These are phyloP conservation scores for Archilochus colubris DNA, from an alignment of 2,113 vertebrate species.

Conservation along the genomic window DNA sequence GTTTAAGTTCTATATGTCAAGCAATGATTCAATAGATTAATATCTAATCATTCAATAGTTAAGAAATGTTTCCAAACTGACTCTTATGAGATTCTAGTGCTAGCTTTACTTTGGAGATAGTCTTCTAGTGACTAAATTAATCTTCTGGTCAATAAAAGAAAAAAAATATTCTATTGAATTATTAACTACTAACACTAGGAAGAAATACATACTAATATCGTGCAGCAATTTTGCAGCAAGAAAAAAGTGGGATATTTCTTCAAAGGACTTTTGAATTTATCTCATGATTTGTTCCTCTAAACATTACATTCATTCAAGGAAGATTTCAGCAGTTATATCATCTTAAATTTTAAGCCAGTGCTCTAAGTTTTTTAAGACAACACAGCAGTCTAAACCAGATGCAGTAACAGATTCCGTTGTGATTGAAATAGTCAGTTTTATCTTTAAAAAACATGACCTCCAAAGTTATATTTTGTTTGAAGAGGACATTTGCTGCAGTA, in stretches of 20 bases:
- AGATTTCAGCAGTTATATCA: neutral
- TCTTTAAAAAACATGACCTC: neutral
- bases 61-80: neutral
- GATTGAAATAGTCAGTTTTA: neutral
- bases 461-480: neutral
- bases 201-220: neutral
- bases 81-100: neutral
- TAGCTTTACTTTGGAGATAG: neutral
- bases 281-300: neutral
- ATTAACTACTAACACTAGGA: neutral
- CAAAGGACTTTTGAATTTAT: neutral
- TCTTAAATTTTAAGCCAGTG: neutral
- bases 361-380: neutral
- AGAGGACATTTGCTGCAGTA: neutral
- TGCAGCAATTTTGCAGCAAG: neutral
- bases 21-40: neutral
- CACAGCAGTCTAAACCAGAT: neutral
- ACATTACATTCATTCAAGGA: neutral
- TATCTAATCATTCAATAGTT: neutral
- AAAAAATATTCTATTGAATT: neutral
- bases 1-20: neutral
- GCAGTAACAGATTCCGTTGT: neutral
- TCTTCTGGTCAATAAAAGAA: neutral
- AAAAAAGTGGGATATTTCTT: neutral
- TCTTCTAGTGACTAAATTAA: neutral